Conservation (phyloP, 1,140 invertebrate species). For the Hylaeus anthracinus region DNA sequence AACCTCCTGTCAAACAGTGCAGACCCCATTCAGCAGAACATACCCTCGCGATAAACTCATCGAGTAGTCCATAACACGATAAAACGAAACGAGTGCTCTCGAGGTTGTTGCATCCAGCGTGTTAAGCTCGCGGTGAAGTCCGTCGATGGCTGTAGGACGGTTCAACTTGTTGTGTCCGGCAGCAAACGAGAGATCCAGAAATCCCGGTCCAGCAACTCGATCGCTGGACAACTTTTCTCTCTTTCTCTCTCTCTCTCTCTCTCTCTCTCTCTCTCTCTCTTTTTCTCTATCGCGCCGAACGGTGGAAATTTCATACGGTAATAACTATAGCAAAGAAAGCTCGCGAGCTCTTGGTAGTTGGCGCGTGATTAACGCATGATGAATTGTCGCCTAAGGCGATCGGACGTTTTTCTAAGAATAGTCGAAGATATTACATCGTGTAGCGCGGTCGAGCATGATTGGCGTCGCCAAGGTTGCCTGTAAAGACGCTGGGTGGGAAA, state of each 20-base stretch:
- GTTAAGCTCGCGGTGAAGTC: too few relatives aligned
- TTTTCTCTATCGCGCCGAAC: too few relatives aligned
- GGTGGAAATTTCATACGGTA: background rate
- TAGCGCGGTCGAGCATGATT: conserved; percentile 44
- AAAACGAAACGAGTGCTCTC: too few relatives aligned
- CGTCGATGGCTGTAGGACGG: too few relatives aligned
- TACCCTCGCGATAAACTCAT: too few relatives aligned
- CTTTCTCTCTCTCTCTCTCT: background rate
- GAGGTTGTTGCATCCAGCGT: too few relatives aligned
- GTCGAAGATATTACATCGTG: conserved; percentile 42
- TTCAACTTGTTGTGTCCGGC: too few relatives aligned
- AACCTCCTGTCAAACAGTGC: too few relatives aligned
- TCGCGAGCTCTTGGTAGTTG: background rate
- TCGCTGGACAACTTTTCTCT: background rate
- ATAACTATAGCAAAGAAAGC: conserved; percentile 17
- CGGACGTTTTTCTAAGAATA: conserved; percentile 45
- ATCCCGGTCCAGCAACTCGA: background rate
- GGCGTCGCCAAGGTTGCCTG: conserved; percentile 51
- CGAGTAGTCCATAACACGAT: too few relatives aligned
- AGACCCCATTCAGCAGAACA: too few relatives aligned
- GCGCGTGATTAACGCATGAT: conserved; percentile 26
- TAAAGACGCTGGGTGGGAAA: conserved; percentile 22
- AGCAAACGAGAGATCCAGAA: background rate
- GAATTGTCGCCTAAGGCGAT: conserved; percentile 41
- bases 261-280: background rate